These are phyloP conservation scores for Chunga burmeisteri DNA, from an alignment of 2,113 vertebrate genomes.

Conservation along the genomic window DNA sequence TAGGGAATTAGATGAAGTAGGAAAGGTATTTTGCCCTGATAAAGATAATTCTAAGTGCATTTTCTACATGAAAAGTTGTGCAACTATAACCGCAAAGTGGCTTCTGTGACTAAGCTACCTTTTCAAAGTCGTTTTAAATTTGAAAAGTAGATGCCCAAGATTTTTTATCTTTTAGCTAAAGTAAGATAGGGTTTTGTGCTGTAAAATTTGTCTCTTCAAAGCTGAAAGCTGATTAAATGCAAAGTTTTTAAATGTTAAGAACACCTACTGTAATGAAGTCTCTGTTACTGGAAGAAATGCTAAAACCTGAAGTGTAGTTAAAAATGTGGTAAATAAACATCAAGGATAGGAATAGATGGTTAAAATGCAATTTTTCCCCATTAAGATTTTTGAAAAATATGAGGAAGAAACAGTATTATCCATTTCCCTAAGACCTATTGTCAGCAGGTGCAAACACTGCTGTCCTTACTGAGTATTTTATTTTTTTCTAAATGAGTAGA, in stretches of 20 bases:
- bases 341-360: neutral
- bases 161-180: neutral
- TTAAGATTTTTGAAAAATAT: neutral
- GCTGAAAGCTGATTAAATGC: neutral
- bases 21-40: neutral
- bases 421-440: neutral
- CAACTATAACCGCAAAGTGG: neutral
- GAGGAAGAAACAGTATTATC: neutral
- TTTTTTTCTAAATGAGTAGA: neutral
- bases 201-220: neutral
- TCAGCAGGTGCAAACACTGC: neutral
- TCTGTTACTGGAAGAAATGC: neutral
- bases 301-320: neutral
- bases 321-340: neutral
- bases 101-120: neutral
- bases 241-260: neutral
- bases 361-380: neutral
- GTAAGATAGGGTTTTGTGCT: neutral
- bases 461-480: neutral
- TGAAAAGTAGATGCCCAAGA: neutral
- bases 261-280: neutral
- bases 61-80: neutral
- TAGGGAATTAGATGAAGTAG: neutral
- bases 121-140: neutral
- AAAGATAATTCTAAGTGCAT: neutral